Conservation (phyloP, 1,140 invertebrate genomes). For the Gonioctena quinquepunctata region DNA sequence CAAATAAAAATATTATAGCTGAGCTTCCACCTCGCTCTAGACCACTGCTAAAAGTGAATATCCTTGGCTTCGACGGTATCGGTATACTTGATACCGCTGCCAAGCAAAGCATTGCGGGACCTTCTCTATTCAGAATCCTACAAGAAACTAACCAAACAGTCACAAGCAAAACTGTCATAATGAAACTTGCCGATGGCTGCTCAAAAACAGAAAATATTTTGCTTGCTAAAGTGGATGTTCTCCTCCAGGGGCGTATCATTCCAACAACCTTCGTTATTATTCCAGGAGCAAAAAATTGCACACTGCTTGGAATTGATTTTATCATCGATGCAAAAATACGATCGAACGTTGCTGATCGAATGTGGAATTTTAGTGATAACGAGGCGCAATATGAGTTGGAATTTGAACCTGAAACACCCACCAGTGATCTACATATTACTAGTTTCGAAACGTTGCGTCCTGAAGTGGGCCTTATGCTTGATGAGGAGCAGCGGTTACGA, state of each 20-base stretch:
- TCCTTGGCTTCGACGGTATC: too few species aligned
- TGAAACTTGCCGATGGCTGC: background rate
- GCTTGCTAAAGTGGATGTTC: background rate
- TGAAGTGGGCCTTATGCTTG: background rate
- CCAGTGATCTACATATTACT: background rate
- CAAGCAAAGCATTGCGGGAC: too few species aligned
- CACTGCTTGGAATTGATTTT: background rate
- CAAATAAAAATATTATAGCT: too few species aligned
- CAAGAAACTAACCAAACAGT: too few species aligned
- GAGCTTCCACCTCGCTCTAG: too few species aligned
- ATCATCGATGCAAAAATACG: background rate
- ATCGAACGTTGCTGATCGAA: background rate
- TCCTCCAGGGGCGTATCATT: too few species aligned
- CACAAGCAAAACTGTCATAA: background rate
- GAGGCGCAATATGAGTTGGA: background rate
- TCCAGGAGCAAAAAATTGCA: background rate
- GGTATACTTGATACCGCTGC: too few species aligned
- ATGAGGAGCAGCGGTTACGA: background rate
- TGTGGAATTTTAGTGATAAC: background rate
- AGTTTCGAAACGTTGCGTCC: background rate
- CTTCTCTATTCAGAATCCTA: background rate
- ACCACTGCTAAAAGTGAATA: too few species aligned
- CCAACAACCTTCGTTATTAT: too few species aligned
- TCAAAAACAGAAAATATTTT: background rate
- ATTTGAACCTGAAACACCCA: background rate